Conservation (phyloP, 1,140 invertebrate genomes). For the Ostrea edulis region DNA sequence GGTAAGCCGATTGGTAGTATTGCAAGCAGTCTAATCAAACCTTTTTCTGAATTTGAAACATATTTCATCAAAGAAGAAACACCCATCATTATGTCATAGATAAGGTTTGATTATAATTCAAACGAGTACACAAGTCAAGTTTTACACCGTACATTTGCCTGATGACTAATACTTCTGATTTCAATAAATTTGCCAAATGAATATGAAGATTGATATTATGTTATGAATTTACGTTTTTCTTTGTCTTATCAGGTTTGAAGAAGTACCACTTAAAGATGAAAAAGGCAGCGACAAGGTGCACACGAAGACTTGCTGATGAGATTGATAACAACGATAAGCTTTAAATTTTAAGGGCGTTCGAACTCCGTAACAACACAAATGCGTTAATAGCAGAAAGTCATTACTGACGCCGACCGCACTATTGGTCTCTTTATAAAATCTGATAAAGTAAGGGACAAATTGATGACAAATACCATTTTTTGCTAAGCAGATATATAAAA, state of each 20-base stretch:
- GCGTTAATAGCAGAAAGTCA: neutral
- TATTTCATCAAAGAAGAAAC: no score
- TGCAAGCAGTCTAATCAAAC: neutral
- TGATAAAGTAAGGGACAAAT: neutral
- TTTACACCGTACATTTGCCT: neutral
- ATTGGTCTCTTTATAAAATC: neutral
- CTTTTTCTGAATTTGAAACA: neutral
- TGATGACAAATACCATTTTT: neutral
- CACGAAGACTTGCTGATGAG: neutral
- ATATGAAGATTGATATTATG: neutral
- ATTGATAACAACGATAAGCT: neutral
- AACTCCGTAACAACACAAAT: neutral
- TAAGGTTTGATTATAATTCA: neutral
- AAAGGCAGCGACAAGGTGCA: neutral
- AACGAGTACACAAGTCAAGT: neutral
- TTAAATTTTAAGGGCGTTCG: neutral
- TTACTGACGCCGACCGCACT: neutral
- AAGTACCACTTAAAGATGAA: slow-evolving; percentile 21
- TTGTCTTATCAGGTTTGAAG: neutral
- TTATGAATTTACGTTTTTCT: neutral
- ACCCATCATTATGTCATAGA: neutral
- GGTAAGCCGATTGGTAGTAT: neutral
- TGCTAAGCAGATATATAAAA: neutral
- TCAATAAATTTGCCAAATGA: slow-evolving; percentile 6
- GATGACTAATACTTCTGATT: slow-evolving; percentile 9